phyloP scores from a whole-genome alignment of 23 tunicate genomes.

The Aplidium turbinatum region DNA sequence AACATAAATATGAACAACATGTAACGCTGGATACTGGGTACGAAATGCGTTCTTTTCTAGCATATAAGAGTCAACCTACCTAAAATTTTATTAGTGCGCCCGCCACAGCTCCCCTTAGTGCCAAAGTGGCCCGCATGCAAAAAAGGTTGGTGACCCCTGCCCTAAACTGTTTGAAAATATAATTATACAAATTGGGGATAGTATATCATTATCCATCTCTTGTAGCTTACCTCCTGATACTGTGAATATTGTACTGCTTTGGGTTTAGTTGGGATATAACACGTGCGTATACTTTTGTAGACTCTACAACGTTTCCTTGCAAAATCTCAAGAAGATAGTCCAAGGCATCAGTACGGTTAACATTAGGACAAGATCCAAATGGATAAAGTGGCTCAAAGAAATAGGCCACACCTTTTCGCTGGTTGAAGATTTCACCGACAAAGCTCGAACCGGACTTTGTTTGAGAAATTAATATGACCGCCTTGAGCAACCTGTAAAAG shows the following conservation, averaged over 20 bases:
- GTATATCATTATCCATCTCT: too few species aligned
- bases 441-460: background rate
- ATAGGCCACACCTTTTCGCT: background rate
- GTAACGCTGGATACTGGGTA: too few species aligned
- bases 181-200: too few species aligned
- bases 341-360: background rate
- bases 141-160: too few species aligned
- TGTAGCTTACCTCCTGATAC: background rate
- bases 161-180: too few species aligned
- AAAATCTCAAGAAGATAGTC: background rate
- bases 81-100: too few species aligned
- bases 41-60: too few species aligned
- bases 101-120: too few species aligned
- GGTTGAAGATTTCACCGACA: background rate
- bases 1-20: too few species aligned
- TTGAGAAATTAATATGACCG: background rate
- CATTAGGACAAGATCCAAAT: background rate
- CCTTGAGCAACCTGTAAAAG: background rate
- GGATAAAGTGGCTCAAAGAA: background rate
- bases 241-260: background rate
- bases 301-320: background rate
- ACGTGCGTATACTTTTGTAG: background rate
- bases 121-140: too few species aligned
- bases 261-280: too few species aligned
- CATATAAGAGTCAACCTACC: too few species aligned